phyloP scores from a whole-genome alignment of 2,888 invertebrate species.

The Caradrina kadenii region DNA sequence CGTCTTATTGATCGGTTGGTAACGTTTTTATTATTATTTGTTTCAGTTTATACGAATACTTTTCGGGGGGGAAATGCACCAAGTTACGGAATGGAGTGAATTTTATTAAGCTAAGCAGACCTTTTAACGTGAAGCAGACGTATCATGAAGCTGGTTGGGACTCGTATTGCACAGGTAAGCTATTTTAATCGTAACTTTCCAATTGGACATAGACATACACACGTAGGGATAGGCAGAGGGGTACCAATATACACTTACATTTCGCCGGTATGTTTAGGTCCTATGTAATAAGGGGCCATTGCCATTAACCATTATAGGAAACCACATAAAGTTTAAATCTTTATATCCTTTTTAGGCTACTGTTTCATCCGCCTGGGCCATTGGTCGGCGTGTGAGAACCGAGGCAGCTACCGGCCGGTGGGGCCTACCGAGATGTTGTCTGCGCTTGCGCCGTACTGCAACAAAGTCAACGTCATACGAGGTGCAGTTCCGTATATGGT shows the following conservation, averaged over 20 bases:
- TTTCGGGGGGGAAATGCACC: constrained; percentile 86
- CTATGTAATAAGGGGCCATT: too few species aligned
- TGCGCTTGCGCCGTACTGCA: constrained; percentile 85
- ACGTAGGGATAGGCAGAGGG: too few species aligned
- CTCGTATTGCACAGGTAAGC: constrained; percentile 92
- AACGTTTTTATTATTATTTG: constrained; percentile 37
- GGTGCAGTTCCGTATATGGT: constrained; percentile 91
- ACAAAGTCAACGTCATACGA: constrained; percentile 91
- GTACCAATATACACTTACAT: too few species aligned
- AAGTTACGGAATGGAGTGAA: constrained; percentile 78
- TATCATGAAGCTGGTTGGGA: constrained; percentile 96
- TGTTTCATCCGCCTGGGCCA: constrained; percentile 93
- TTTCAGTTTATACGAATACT: constrained; percentile 91
- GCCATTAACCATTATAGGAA: too few species aligned
- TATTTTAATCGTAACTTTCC: not conserved
- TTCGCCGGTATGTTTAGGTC: too few species aligned
- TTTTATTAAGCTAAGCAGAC: constrained; percentile 74
- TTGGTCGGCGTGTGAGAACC: constrained; percentile 88
- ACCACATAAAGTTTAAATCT: not conserved
- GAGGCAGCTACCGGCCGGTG: constrained; percentile 82
- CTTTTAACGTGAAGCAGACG: constrained; percentile 79
- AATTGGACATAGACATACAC: too few species aligned
- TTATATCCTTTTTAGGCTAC: constrained; percentile 86
- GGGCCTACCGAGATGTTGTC: constrained; percentile 89
- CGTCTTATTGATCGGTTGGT: constrained; percentile 13